A percentile compares a stretch with the other conserved stretches of the same genome.
Conservation (phyloP, 2,797 vertebrate genomes). For the Sebastes elongatus region DNA sequence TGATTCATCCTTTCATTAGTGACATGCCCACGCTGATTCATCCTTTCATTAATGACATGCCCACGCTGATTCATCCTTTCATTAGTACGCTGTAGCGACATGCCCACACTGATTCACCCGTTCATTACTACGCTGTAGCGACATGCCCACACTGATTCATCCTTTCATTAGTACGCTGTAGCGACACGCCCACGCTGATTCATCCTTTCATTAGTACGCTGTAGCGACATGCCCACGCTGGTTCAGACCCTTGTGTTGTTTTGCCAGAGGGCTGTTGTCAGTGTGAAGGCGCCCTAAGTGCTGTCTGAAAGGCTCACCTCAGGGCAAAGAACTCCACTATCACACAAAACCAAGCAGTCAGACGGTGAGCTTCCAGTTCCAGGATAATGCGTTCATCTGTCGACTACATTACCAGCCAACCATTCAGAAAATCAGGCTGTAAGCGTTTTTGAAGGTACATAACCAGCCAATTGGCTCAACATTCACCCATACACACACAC, state of each 20-base stretch:
- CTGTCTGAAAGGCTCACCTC: conserved; percentile 12
- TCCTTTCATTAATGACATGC: no score
- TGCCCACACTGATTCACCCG: no score
- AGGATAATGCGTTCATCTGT: not conserved
- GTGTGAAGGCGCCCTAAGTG: not conserved
- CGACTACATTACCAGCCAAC: not conserved
- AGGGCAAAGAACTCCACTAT: not conserved
- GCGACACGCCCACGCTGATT: no score
- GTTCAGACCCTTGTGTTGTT: not conserved
- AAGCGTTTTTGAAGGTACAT: not conserved
- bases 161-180: no score
- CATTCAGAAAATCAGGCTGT: not conserved
- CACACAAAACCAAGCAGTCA: not conserved
- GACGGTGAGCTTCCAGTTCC: not conserved
- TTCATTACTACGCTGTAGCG: no score
- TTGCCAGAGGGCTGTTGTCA: conserved; percentile 5
- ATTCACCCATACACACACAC: no score
- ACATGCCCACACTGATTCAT: no score
- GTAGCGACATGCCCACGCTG: not conserved
- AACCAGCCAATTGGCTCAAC: not conserved
- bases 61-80: not conserved
- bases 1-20: no score
- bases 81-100: no score
- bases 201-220: no score
- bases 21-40: no score